Conservation (phyloP, 2,113 vertebrate species). For the Mus pahari region DNA sequence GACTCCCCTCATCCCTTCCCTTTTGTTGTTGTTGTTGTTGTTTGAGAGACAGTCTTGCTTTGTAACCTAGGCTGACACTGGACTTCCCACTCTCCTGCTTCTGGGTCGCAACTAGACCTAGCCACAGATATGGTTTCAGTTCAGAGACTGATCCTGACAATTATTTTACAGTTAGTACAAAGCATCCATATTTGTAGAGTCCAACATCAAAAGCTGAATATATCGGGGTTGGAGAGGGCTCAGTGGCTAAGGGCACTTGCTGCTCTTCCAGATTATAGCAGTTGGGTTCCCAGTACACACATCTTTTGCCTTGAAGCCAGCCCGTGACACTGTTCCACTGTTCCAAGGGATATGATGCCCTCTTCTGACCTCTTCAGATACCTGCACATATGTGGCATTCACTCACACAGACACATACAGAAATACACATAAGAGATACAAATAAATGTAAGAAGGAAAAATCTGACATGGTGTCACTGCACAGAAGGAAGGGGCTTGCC, state of each 20-base stretch:
- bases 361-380: background rate
- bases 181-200: background rate
- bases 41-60: background rate
- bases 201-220: background rate
- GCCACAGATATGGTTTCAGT: background rate
- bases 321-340: background rate
- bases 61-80: background rate
- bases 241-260: background rate
- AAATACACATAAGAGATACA: background rate
- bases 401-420: background rate
- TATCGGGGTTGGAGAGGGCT: background rate
- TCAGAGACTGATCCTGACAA: background rate
- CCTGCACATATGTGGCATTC: background rate
- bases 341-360: background rate
- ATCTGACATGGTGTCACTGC: background rate
- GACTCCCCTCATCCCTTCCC: background rate
- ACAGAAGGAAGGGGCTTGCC: background rate
- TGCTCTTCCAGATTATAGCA: background rate
- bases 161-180: background rate
- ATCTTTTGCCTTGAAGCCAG: background rate
- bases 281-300: background rate
- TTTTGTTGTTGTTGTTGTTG: background rate
- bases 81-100: background rate
- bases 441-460: background rate
- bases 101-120: background rate